phyloP scores from a whole-genome alignment of 2,797 vertebrate species.

The Eulemur coronatus region DNA sequence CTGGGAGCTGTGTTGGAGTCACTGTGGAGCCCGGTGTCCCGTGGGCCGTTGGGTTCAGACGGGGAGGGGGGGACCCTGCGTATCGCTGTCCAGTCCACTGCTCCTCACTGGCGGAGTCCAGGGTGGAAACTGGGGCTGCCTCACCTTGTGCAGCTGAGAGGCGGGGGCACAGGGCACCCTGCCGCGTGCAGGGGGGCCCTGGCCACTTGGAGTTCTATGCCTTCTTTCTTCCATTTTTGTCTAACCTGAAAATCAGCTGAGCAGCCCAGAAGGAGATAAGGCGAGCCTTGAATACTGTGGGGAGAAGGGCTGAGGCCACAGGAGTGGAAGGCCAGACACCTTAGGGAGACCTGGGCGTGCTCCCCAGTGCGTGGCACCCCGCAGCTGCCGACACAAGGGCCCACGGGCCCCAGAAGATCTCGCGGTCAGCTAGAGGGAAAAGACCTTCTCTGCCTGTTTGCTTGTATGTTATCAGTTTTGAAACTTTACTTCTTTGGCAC shows the following conservation, averaged over 20 bases:
- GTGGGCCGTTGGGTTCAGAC: background rate
- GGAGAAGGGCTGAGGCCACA: background rate
- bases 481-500: background rate
- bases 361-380: background rate
- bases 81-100: background rate
- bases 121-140: background rate
- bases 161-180: no score
- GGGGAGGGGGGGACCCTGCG: background rate
- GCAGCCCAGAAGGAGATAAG: background rate
- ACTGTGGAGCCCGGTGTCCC: background rate
- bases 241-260: background rate
- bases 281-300: background rate
- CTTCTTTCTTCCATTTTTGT: background rate
- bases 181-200: background rate
- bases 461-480: background rate
- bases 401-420: background rate
- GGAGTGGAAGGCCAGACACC: background rate
- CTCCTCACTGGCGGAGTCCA: background rate
- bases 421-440: background rate
- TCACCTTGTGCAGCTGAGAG: background rate
- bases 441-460: background rate
- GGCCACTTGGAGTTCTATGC: background rate
- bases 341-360: background rate
- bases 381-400: background rate
- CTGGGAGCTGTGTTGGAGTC: background rate